Evolutionary conservation across 2,797 vertebrate species (phyloP).

Genomic region (Bucorvus abyssinicus): DNA sequence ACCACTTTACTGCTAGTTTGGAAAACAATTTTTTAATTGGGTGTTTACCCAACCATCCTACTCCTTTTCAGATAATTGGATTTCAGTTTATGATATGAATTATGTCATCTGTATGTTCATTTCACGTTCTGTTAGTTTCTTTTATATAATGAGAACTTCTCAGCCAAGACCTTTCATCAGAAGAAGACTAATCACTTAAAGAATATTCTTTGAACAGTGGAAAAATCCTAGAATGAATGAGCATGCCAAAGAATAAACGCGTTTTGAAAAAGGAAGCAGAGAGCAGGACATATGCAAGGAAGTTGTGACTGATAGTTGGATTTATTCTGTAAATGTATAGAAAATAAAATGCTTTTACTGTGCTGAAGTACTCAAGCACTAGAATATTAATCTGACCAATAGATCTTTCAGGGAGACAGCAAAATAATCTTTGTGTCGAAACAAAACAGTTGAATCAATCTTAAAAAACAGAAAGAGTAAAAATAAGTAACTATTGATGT

Average conservation of each 20-base stretch:
- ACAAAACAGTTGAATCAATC: neutral
- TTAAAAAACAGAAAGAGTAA: neutral
- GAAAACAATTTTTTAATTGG: conserved; percentile 14
- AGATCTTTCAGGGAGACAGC: neutral
- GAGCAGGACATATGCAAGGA: neutral
- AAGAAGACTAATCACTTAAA: conserved; percentile 23
- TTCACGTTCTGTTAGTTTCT: conserved; percentile 46
- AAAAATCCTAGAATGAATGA: neutral
- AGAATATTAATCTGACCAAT: neutral
- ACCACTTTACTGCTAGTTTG: neutral
- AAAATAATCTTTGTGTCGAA: neutral
- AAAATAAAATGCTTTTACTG: conserved; percentile 10
- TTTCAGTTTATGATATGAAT: neutral
- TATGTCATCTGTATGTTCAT: conserved; percentile 39
- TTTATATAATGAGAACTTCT: conserved; percentile 18
- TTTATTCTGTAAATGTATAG: neutral
- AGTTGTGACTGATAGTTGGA: neutral
- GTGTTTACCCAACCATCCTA: neutral
- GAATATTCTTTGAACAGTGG: neutral
- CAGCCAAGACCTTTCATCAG: conserved; percentile 46
- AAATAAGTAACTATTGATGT: neutral
- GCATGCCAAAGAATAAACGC: neutral
- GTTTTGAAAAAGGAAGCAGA: neutral
- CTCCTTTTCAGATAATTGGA: neutral
- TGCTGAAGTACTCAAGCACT: neutral